Evolutionary conservation across 37 sponge, comb jelly and placozoan species (phyloP).

Genomic region (Petrosia ficiformis): DNA sequence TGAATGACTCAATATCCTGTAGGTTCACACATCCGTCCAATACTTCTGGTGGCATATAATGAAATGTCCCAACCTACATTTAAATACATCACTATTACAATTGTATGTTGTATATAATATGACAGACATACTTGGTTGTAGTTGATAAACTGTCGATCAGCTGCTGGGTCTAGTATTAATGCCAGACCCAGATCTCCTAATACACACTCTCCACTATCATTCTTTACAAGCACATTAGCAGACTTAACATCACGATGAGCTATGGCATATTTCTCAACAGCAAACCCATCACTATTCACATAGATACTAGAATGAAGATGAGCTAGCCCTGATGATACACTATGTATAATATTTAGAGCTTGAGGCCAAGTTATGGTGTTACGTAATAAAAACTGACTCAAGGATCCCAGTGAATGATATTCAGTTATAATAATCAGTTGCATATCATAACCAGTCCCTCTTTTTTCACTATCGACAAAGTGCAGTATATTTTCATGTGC

Average conservation of each 20-base stretch:
- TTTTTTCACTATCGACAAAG: constrained; percentile 30
- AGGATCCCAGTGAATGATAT: constrained; percentile 62
- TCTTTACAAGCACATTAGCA: constrained; percentile 73
- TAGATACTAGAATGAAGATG: constrained; percentile 72
- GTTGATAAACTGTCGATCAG: too few relatives aligned
- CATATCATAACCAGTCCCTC: constrained; percentile 15
- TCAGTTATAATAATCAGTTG: constrained; percentile 44
- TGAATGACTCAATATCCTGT: constrained; percentile 76
- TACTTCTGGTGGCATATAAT: constrained; percentile 94
- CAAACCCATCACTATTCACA: constrained; percentile 12
- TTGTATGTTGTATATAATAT: too few relatives aligned
- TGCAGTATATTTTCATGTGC: constrained; percentile 58
- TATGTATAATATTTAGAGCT: constrained; percentile 25
- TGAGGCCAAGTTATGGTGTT: constrained; percentile 42
- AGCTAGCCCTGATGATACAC: constrained; percentile 36
- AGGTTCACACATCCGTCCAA: constrained; percentile 84
- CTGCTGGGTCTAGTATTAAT: constrained; percentile 56
- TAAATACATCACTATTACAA: too few relatives aligned
- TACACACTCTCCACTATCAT: constrained; percentile 62
- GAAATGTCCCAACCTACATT: constrained; percentile 85
- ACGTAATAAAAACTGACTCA: constrained; percentile 22
- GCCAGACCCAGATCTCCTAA: constrained; percentile 82
- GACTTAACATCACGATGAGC: constrained; percentile 91
- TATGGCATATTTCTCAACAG: constrained; percentile 63
- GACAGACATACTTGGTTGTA: too few relatives aligned